phyloP scores from a whole-genome alignment of 2,113 vertebrate genomes.

The Sinocyclocheilus anophthalmus region DNA sequence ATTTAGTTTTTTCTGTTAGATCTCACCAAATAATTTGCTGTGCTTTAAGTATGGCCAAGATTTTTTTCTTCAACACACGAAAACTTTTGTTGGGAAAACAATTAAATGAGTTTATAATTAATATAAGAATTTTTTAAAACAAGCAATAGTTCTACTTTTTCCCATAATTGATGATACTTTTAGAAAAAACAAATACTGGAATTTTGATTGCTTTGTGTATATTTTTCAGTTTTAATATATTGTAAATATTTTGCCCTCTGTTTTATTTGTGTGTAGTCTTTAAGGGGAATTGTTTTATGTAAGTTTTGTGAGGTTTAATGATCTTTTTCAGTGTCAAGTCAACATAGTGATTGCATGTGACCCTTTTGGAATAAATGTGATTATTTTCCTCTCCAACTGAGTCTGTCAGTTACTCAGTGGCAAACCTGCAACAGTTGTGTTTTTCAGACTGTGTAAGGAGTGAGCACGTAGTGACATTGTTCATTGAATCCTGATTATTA shows the following conservation, averaged over 20 bases:
- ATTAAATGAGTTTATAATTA: not conserved
- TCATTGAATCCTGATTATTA: not conserved
- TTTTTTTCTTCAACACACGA: conserved; percentile 32
- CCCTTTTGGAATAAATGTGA: conserved; percentile 80
- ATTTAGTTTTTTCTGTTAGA: not conserved
- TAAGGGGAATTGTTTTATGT: conserved; percentile 87
- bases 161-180: conserved; percentile 70
- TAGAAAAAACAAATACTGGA: conserved; percentile 53
- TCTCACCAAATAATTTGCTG: conserved; percentile 45
- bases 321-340: conserved; percentile 72
- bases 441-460: conserved; percentile 74
- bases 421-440: not conserved
- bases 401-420: not conserved
- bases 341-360: conserved; percentile 73
- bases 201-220: conserved; percentile 28
- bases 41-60: conserved; percentile 58
- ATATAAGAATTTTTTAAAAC: conserved; percentile 32
- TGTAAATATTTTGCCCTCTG: conserved; percentile 86
- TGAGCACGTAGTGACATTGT: conserved; percentile 63
- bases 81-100: not conserved
- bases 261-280: conserved; percentile 66
- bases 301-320: conserved; percentile 78
- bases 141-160: conserved; percentile 55
- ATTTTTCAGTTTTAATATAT: conserved; percentile 78
- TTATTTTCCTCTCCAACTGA: conserved; percentile 83